These are phyloP conservation scores for Acanthopleura granulata DNA, from an alignment of 2,888 invertebrate genomes.

Conservation along the genomic window DNA sequence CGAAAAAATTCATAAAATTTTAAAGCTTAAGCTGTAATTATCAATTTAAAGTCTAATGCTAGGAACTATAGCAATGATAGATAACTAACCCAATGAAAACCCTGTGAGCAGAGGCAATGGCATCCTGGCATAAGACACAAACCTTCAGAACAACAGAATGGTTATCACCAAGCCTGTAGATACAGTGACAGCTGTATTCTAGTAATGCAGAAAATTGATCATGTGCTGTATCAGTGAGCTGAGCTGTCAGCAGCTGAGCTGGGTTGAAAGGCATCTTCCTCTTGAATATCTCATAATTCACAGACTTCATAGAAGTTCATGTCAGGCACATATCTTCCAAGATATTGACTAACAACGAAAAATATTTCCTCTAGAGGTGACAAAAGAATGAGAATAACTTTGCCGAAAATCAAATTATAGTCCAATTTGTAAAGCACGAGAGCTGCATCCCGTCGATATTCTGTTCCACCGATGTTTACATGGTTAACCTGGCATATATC, in stretches of 20 bases:
- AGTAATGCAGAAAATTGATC: neutral
- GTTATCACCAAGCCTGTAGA: neutral
- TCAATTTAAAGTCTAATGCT: too few relatives aligned
- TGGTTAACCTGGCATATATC: neutral
- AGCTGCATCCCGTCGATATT: neutral
- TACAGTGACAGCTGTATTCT: neutral
- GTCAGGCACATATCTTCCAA: conserved; percentile 11
- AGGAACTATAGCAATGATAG: neutral
- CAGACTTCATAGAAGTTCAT: conserved; percentile 17
- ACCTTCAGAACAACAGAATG: neutral
- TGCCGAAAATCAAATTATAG: conserved; percentile 4
- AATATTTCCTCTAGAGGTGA: neutral
- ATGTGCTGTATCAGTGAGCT: neutral
- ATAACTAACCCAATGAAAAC: neutral
- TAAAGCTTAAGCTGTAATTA: too few relatives aligned
- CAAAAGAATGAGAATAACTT: neutral
- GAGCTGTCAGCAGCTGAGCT: neutral
- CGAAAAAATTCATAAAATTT: too few relatives aligned
- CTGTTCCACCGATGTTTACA: conserved; percentile 10
- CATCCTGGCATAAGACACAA: neutral
- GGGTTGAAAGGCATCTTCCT: neutral
- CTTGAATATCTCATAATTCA: neutral
- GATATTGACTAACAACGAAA: neutral
- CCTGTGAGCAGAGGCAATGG: neutral
- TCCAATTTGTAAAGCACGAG: conserved; percentile 8